A percentile compares a stretch with the other conserved stretches of the same genome.
These are phyloP conservation scores for Holacanthella duospinosa DNA, from an alignment of 2,888 invertebrate genomes.

Conservation along the genomic window DNA sequence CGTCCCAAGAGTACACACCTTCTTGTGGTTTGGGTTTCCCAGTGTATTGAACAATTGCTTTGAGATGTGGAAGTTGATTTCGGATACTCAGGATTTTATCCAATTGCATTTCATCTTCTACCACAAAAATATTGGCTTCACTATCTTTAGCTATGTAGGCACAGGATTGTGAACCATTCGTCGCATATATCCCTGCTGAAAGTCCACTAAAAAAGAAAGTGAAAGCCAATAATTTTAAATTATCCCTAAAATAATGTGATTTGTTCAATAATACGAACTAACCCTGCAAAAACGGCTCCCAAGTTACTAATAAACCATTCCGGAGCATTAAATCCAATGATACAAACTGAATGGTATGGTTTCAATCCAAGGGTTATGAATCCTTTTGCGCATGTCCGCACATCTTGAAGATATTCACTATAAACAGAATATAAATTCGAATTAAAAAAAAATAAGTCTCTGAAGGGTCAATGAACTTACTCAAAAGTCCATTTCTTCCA, in stretches of 20 bases:
- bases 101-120: constrained; percentile 75
- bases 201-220: constrained; percentile 51
- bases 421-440: no score
- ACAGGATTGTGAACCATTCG: constrained; percentile 77
- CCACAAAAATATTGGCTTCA: constrained; percentile 72
- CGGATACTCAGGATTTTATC: constrained; percentile 66
- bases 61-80: constrained; percentile 58
- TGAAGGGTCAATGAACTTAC: no score
- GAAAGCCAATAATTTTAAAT: background rate
- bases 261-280: constrained; percentile 37
- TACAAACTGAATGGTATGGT: constrained; percentile 67
- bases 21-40: constrained; percentile 44
- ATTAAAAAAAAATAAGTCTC: background rate
- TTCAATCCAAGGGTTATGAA: constrained; percentile 75
- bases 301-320: constrained; percentile 80
- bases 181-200: constrained; percentile 79
- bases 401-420: constrained; percentile 65
- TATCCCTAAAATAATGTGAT: background rate
- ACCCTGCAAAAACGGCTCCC: constrained; percentile 82
- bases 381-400: constrained; percentile 69
- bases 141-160: constrained; percentile 64
- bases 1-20: constrained; percentile 52
- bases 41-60: constrained; percentile 62
- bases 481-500: constrained; percentile 42
- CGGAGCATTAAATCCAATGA: constrained; percentile 79